Evolutionary conservation across 2,797 vertebrate genomes (phyloP), one percentile per base, ranked within the genome.

Genomic region (Clarias fuscus): DNA sequence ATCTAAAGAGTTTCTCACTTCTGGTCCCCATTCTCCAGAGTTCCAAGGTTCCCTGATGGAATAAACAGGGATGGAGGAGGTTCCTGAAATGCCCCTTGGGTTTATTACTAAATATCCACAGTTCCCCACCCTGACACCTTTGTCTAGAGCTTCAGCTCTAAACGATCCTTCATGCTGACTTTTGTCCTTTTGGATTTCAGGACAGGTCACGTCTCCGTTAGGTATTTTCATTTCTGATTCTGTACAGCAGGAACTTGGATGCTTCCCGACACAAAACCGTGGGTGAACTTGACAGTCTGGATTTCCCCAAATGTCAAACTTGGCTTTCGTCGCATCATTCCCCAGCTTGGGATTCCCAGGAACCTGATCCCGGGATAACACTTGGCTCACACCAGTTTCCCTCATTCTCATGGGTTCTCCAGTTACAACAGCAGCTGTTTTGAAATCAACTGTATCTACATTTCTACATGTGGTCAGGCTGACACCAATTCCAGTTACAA

Each of bases 51-150:
- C 88, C n/a, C 61, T 64, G 33, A 64, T 10, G 33, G 78, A 80
- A 43, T 80, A 71, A 83, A 59, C 20, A 7, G 56, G 67, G 27
- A 56, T 71, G 65, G 82, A n/a, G 20, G 85, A 61, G 59, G 77
- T 87, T 88, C 91, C 89, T 68, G 89, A 59, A 81, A 91, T 48
- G 27, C 82, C 70, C 33, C 68, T 84, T 7, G 30, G 64, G 85
- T 87, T 88, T 53, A 90, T 83, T 14, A 93, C 84, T 88, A 94
- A 90, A 5, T 94, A 89, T 62, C 92, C 95, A 0, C 94, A 94
- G 83, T 95, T 95, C 37, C 92, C 90, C 18, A 94, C 67, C 85
- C 90, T 93, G 71, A 85, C 79, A 10, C 86, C 89, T n/a, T 86
- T 90, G 61, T 86, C 90, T 7, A 77, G 84, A 53, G 1, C 24